phyloP scores from a whole-genome alignment of 1,140 invertebrate genomes.

The Drosophila arizonae region DNA sequence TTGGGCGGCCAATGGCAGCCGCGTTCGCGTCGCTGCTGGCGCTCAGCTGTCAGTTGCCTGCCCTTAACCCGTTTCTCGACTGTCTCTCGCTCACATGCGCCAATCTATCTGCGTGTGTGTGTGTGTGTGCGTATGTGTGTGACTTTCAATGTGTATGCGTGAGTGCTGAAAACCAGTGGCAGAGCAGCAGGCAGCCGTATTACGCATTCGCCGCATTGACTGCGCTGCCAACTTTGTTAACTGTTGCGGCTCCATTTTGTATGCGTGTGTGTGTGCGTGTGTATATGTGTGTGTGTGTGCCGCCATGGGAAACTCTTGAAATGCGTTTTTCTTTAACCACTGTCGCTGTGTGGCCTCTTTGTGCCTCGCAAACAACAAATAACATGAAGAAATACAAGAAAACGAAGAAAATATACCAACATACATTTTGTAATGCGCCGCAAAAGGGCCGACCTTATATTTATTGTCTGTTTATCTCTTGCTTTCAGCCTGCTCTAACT shows the following conservation, averaged over 20 bases:
- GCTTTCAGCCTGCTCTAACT: slow-evolving; percentile 20
- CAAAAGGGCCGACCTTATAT: slow-evolving; percentile 57
- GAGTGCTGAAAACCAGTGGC: slow-evolving; percentile 69
- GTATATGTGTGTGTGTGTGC: slow-evolving; percentile 33
- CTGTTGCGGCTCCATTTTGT: slow-evolving; percentile 50
- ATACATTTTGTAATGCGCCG: slow-evolving; percentile 54
- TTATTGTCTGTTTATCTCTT: slow-evolving; percentile 76
- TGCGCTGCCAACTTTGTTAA: slow-evolving; percentile 54
- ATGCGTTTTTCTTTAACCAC: slow-evolving; percentile 30
- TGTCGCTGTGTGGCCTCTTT: slow-evolving; percentile 71
- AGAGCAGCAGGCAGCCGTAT: slow-evolving; percentile 66
- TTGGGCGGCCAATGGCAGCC: slow-evolving; percentile 59
- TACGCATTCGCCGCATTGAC: slow-evolving; percentile 56
- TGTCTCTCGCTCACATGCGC: slow-evolving; percentile 9
- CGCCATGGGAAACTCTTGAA: slow-evolving; percentile 51
- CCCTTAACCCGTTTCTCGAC: slow-evolving; percentile 63
- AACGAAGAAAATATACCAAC: slow-evolving; percentile 24
- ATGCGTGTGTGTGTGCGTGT: slow-evolving; percentile 11
- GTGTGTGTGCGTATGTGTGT: slow-evolving; percentile 17
- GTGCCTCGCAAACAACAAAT: slow-evolving; percentile 42
- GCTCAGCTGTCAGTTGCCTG: slow-evolving; percentile 52
- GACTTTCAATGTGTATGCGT: slow-evolving; percentile 32
- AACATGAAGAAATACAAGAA: slow-evolving; percentile 39
- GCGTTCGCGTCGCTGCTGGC: slow-evolving; percentile 54
- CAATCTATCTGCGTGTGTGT: slow-evolving; percentile 14